Evolutionary conservation across 2,888 invertebrate species (phyloP), one percentile per base, ranked within the genome.

Genomic region (Callosobruchus maculatus): DNA sequence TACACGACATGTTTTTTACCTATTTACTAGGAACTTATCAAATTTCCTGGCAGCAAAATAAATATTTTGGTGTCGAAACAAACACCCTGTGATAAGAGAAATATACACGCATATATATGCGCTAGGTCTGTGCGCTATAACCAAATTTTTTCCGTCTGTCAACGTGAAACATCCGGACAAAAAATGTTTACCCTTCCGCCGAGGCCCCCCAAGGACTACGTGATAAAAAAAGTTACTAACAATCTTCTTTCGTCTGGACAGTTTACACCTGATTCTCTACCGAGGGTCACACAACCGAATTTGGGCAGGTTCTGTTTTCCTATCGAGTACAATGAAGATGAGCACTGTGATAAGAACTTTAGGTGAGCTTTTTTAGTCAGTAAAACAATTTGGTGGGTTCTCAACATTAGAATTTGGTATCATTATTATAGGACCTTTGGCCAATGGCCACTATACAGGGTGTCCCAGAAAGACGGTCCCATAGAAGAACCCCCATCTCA

Each of bases 291-390:
- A 0, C 90, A 90, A 79, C 80, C 82, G 26, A 86, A 87, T 2
- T 78, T 90, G 67, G 89, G 86, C 21, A 86, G 87, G 78, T 90
- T 83, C 77, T 84, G 89, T 68, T 85, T 84, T 74, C 90, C 91
- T 0, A 80, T 90, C 83, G 88, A 88, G 74, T 83, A 84, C 69
- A 75, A 77, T 22, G 82, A 83, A 68, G 79, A 82, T 86, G 90
- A 90, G 78, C 77, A 87, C 4, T 49, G 49, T 68, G 70, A 78
- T 7, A 21, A 75, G 21, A 74, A 7, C 7, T 49, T 49, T 49
- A 49, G n/a, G 66, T 66, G 31, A 21, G 7, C n/a, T 49, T 30
- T 0, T 13, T 20, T 68, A 66, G 7, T 71, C 67, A 49, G 26
- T 26, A 26, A 7, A 26, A 26, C 7, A 26, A 4, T 26, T 4